phyloP scores from a whole-genome alignment of 92 coral and sea anemone genomes.

The Umimayanthus chanpuru region DNA sequence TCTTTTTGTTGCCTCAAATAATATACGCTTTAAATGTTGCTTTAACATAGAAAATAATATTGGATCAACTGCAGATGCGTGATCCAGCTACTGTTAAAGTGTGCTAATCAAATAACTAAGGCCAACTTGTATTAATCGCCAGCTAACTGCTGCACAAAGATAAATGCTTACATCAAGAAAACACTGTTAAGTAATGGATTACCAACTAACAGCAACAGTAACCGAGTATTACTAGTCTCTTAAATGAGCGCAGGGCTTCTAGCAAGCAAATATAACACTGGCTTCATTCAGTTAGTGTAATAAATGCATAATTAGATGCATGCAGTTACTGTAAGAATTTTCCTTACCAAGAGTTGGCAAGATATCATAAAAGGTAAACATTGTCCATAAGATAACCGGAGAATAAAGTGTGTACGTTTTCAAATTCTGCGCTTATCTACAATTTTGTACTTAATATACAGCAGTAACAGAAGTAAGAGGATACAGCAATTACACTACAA shows the following conservation, averaged over 20 bases:
- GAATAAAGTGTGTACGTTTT: neutral
- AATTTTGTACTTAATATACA: no score
- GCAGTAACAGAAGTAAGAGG: neutral
- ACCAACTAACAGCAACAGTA: neutral
- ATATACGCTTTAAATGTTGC: no score
- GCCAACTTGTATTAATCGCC: neutral
- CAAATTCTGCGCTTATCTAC: no score
- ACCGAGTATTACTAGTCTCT: neutral
- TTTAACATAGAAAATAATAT: neutral
- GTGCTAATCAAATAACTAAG: neutral
- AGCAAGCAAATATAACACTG: neutral
- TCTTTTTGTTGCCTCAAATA: no score
- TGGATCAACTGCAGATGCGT: neutral
- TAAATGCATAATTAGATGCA: neutral
- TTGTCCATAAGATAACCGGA: neutral
- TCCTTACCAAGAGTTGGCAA: neutral
- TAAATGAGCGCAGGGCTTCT: neutral
- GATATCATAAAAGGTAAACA: neutral
- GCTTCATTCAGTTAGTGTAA: neutral
- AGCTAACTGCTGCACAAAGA: neutral
- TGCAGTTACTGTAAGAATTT: neutral
- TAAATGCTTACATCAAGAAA: neutral
- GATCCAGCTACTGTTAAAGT: neutral
- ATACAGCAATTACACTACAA: neutral
- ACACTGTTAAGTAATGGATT: no score